Conservation (phyloP, 2,113 vertebrate species). For the Podarcis muralis region DNA sequence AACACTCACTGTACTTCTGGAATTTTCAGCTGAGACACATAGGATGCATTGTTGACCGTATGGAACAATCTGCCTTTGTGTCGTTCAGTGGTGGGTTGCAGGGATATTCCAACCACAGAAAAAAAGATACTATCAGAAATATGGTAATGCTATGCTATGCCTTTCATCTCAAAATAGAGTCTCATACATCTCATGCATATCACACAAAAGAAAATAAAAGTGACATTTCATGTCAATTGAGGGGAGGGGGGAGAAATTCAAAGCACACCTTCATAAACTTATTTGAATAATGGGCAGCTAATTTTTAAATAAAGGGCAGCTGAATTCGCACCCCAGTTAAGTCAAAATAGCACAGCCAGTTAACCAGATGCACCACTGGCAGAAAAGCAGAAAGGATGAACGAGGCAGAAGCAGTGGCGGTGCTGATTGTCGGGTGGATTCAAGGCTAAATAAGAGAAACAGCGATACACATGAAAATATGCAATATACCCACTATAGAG, state of each 20-base stretch:
- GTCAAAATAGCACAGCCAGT: background rate
- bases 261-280: background rate
- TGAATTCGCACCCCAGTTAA: background rate
- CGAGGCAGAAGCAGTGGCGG: background rate
- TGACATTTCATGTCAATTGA: conserved; percentile 2
- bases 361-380: background rate
- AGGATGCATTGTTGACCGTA: conserved; percentile 1
- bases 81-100: conserved; percentile 23
- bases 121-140: conserved; percentile 34
- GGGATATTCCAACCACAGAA: conserved; percentile 8
- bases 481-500: background rate
- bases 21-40: background rate
- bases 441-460: background rate
- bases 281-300: background rate
- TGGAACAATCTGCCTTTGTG: conserved; percentile 41
- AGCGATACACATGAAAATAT: background rate
- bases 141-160: conserved; percentile 22
- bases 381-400: background rate
- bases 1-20: conserved; percentile 23
- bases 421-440: background rate
- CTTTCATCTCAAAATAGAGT: conserved; percentile 37
- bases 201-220: conserved; percentile 18
- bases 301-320: background rate
- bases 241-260: conserved; percentile 14
- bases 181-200: background rate